A percentile compares a stretch with the other conserved stretches of the same genome.
phyloP scores from a whole-genome alignment of 2,113 vertebrate genomes.

The Rissa tridactyla region DNA sequence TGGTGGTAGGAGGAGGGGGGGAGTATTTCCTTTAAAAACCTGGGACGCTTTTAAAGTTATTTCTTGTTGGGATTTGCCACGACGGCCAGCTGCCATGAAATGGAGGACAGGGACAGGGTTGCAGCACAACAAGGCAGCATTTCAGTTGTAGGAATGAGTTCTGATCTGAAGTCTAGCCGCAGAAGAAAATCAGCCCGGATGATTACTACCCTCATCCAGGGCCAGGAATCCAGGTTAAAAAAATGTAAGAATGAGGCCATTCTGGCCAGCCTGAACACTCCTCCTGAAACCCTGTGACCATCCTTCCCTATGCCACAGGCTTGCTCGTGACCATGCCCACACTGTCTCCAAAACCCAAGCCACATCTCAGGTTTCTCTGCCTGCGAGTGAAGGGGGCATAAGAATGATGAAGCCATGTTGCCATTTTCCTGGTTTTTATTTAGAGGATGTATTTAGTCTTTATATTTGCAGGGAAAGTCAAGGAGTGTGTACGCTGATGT shows the following conservation, averaged over 20 bases:
- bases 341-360: background rate
- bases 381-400: rapidly evolving
- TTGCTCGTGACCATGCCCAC: rapidly evolving
- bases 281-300: rapidly evolving
- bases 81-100: background rate
- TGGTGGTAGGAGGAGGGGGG: background rate
- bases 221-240: background rate
- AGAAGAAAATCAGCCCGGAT: background rate
- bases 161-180: background rate
- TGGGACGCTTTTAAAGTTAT: background rate
- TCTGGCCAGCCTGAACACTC: background rate
- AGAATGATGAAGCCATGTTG: rapidly evolving
- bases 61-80: background rate
- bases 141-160: rapidly evolving
- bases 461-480: background rate
- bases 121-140: background rate
- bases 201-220: background rate
- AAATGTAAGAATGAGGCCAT: background rate
- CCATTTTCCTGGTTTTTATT: background rate
- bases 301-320: background rate
- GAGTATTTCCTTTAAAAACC: background rate
- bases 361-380: background rate
- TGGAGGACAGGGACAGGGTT: background rate
- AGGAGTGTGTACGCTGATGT: rapidly evolving
- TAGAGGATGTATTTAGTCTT: background rate